These are phyloP conservation scores for Dysidea cf. avara DNA, from an alignment of 37 sponge, comb jelly and placozoan genomes.

Conservation along the genomic window DNA sequence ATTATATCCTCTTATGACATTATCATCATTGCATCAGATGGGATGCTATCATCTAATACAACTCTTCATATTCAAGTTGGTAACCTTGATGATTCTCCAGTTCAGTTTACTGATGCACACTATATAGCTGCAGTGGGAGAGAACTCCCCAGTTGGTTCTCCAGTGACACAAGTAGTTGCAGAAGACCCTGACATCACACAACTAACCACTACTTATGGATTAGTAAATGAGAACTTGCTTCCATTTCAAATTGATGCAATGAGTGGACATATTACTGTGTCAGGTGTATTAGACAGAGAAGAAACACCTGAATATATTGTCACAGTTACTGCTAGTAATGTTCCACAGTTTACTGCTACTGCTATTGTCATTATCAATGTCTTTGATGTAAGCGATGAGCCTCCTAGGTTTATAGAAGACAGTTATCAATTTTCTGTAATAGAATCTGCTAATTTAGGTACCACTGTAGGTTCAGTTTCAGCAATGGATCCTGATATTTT, in stretches of 20 bases:
- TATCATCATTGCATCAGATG: conserved; percentile 23
- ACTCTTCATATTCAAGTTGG: conserved; percentile 34
- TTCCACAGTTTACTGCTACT: conserved; percentile 16
- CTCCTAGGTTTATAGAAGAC: conserved; percentile 20
- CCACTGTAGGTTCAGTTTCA: conserved; percentile 5
- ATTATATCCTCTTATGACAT: neutral
- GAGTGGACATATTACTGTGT: conserved; percentile 42
- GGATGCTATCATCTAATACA: conserved; percentile 1
- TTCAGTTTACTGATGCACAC: conserved; percentile 16
- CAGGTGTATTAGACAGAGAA: conserved; percentile 36
- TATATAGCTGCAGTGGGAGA: conserved; percentile 55
- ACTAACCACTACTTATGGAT: conserved; percentile 14
- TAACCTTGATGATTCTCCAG: conserved; percentile 48
- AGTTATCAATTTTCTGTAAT: conserved; percentile 11
- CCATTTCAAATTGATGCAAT: conserved; percentile 40
- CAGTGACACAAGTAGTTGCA: conserved; percentile 12
- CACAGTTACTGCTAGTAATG: conserved; percentile 15
- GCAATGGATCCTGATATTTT: conserved; percentile 59
- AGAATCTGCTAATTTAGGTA: conserved; percentile 22
- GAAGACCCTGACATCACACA: conserved; percentile 33
- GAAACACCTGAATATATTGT: neutral
- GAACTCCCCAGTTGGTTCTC: conserved; percentile 32
- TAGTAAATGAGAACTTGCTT: neutral
- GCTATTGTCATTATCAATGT: conserved; percentile 21
- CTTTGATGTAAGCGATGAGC: conserved; percentile 46